phyloP scores from a whole-genome alignment of 2,113 vertebrate genomes.

The Vulpes vulpes region DNA sequence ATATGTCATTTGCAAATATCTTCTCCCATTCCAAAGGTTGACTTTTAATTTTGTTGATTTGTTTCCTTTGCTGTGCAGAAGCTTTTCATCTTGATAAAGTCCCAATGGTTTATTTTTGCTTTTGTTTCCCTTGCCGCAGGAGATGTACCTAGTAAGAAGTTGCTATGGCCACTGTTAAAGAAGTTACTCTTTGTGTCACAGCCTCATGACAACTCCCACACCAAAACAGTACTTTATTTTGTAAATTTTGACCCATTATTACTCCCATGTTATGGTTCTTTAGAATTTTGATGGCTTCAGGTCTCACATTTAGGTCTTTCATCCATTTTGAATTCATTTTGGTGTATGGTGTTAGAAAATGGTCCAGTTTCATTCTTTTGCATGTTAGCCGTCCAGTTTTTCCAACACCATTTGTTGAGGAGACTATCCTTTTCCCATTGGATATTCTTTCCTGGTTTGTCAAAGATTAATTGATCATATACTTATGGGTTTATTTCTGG shows the following conservation, averaged over 20 bases:
- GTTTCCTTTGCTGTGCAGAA: background rate
- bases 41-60: background rate
- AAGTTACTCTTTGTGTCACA: background rate
- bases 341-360: too few species aligned
- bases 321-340: background rate
- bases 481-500: too few species aligned
- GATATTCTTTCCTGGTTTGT: too few species aligned
- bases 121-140: background rate
- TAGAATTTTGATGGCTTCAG: background rate
- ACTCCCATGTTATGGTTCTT: too few species aligned
- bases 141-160: background rate
- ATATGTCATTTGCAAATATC: background rate
- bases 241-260: too few species aligned
- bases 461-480: too few species aligned
- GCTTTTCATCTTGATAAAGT: background rate
- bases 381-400: too few species aligned
- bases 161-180: background rate
- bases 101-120: background rate
- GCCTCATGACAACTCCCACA: too few species aligned
- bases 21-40: background rate
- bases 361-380: too few species aligned
- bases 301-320: background rate
- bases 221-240: too few species aligned
- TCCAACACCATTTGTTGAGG: too few species aligned
- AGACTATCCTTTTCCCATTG: too few species aligned